A percentile compares a stretch with the other conserved stretches of the same genome.
These are phyloP conservation scores for Toxonevra muliebris DNA, from an alignment of 2,888 invertebrate species.

Conservation along the genomic window DNA sequence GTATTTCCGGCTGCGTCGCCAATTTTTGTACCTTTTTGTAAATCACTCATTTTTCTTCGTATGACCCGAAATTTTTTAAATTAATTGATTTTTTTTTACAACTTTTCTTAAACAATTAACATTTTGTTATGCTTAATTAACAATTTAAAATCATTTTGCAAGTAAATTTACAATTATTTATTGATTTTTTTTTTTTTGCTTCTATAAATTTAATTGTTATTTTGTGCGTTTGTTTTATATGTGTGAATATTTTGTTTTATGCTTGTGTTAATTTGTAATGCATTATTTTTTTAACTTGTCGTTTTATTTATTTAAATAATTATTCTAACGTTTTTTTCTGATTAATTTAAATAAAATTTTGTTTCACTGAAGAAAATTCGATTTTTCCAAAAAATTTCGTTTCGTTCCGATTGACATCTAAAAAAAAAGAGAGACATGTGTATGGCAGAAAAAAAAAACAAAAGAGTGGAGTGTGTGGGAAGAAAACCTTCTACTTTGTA, in stretches of 20 bases:
- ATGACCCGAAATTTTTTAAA: neutral
- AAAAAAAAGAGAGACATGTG: no score
- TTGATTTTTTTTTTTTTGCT: no score
- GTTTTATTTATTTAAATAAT: conserved; percentile 3
- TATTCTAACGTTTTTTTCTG: neutral
- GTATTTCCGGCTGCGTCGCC: no score
- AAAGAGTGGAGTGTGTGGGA: no score
- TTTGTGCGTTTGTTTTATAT: neutral
- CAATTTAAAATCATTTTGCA: no score
- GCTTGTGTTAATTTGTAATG: neutral
- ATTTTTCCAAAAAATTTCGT: conserved; percentile 24
- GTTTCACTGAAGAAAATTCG: conserved; percentile 18
- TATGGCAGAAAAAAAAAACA: no score
- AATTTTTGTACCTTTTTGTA: conserved; percentile 6
- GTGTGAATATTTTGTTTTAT: neutral
- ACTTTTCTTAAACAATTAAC: neutral
- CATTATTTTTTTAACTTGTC: neutral
- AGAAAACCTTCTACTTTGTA: no score
- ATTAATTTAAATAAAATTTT: neutral
- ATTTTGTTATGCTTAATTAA: neutral
- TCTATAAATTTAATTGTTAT: neutral
- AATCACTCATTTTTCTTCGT: conserved; percentile 22
- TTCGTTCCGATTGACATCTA: neutral
- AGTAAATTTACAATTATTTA: no score
- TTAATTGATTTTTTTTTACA: neutral